Evolutionary conservation across 1,140 invertebrate genomes (phyloP).

Genomic region (Teleogryllus occipitalis): DNA sequence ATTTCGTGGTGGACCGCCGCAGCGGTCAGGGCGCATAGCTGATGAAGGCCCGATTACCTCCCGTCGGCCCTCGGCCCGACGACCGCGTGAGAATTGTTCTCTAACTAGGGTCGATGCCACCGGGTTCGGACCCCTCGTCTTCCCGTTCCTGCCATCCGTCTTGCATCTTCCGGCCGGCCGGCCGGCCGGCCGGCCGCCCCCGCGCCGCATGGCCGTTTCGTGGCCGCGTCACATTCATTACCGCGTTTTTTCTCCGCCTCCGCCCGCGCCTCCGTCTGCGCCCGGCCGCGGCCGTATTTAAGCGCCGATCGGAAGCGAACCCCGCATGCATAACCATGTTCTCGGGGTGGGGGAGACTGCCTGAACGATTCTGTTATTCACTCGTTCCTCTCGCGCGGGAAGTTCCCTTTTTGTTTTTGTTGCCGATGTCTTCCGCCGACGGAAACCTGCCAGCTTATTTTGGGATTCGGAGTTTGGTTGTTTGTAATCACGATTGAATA

Average conservation of each 20-base stretch:
- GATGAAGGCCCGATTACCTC: background rate
- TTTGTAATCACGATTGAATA: too few species aligned
- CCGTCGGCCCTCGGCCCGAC: too few species aligned
- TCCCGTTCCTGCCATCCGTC: background rate
- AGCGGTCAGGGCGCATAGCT: background rate
- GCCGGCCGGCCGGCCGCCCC: too few species aligned
- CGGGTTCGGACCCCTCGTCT: background rate
- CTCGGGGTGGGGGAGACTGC: background rate
- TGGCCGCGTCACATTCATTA: background rate
- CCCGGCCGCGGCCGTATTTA: background rate
- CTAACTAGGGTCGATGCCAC: background rate
- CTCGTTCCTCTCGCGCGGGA: too few species aligned
- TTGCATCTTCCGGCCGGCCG: background rate
- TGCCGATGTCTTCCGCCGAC: too few species aligned
- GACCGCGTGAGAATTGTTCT: background rate
- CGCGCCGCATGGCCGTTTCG: background rate
- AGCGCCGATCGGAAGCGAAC: background rate
- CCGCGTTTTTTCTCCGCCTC: background rate
- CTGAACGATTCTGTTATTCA: too few species aligned
- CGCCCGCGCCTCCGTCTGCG: background rate
- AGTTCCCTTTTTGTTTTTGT: too few species aligned
- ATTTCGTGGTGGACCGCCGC: background rate
- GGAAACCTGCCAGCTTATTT: too few species aligned
- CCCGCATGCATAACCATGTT: background rate
- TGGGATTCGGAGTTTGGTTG: too few species aligned